Conservation (phyloP, 2,113 vertebrate species). For the Diadophis punctatus region DNA sequence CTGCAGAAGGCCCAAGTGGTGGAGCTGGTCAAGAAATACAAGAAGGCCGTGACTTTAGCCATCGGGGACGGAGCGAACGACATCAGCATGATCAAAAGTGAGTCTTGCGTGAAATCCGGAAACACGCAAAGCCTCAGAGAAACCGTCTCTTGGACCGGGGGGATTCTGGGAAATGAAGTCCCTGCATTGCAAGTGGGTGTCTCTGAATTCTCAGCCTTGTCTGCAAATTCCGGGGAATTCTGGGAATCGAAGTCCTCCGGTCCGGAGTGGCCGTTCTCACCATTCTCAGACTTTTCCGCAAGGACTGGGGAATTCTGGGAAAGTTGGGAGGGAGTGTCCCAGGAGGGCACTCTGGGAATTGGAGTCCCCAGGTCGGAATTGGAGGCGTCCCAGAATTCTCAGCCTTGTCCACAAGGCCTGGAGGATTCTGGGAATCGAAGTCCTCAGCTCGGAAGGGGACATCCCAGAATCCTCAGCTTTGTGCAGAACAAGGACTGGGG, state of each 20-base stretch:
- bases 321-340: too few relatives aligned
- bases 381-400: too few relatives aligned
- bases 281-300: too few relatives aligned
- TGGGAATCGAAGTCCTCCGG: neutral
- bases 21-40: slow-evolving; percentile 91
- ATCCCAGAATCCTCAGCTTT: neutral
- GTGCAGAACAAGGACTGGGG: neutral
- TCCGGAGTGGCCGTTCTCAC: too few relatives aligned
- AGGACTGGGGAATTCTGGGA: too few relatives aligned
- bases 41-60: slow-evolving; percentile 90
- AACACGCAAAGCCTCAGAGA: too few relatives aligned
- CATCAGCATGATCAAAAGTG: slow-evolving; percentile 97
- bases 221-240: too few relatives aligned
- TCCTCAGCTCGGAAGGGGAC: neutral
- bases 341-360: too few relatives aligned
- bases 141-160: too few relatives aligned
- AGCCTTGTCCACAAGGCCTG: neutral
- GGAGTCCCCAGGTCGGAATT: too few relatives aligned
- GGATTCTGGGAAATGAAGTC: neutral
- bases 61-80: slow-evolving; percentile 64
- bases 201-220: too few relatives aligned
- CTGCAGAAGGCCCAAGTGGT: slow-evolving; percentile 95
- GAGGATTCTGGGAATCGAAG: neutral
- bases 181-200: too few relatives aligned
- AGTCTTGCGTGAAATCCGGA: slow-evolving; percentile 42